Evolutionary conservation across 2,888 invertebrate genomes (phyloP).

Genomic region (Beris morrisii): DNA sequence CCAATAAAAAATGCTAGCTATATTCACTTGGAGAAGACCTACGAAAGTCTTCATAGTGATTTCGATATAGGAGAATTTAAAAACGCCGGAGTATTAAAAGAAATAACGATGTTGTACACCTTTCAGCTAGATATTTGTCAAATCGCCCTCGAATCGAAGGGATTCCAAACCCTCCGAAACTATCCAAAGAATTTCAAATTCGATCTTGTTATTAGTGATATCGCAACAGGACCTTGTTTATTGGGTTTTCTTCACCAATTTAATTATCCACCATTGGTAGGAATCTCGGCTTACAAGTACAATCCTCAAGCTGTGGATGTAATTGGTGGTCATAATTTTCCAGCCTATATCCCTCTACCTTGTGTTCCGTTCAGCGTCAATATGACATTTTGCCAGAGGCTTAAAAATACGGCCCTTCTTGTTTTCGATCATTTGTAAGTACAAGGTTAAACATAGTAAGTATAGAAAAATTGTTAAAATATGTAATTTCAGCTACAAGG

Average conservation of each 20-base stretch:
- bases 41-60: constrained; percentile 36
- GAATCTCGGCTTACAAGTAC: constrained; percentile 41
- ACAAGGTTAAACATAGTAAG: neutral
- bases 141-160: constrained; percentile 41
- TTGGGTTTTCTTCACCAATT: constrained; percentile 47
- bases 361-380: neutral
- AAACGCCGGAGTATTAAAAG: constrained; percentile 1
- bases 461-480: too few species aligned
- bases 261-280: constrained; percentile 45
- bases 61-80: neutral
- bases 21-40: constrained; percentile 46
- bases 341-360: constrained; percentile 42
- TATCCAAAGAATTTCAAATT: constrained; percentile 47
- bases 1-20: constrained; percentile 43
- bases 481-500: constrained; percentile 40
- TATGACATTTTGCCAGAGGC: constrained; percentile 1
- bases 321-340: constrained; percentile 39
- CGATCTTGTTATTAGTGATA: constrained; percentile 47
- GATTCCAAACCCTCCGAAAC: constrained; percentile 43
- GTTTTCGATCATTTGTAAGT: constrained; percentile 6
- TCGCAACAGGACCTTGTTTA: constrained; percentile 43
- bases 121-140: constrained; percentile 36
- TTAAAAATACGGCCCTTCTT: neutral
- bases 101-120: constrained; percentile 28
- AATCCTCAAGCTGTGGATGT: constrained; percentile 36